A percentile compares a stretch with the other conserved stretches of the same genome.
These are phyloP conservation scores for Hemaris fuciformis DNA, from an alignment of 2,888 invertebrate genomes.

Conservation along the genomic window DNA sequence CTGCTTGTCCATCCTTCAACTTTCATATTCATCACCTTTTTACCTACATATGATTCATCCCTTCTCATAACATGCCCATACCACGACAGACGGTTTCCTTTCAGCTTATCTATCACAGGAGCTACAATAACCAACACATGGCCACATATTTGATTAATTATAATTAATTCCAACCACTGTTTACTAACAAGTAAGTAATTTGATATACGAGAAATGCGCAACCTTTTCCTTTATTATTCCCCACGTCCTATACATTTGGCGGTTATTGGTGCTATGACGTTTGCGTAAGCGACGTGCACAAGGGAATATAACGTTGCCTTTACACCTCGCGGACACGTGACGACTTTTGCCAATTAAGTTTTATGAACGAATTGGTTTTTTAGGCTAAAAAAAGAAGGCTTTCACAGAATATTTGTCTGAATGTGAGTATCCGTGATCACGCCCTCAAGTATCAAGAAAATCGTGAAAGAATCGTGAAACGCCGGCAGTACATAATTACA, in stretches of 20 bases:
- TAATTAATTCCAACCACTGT: neutral
- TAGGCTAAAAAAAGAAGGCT: no score
- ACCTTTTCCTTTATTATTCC: constrained; percentile 27
- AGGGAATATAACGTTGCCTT: constrained; percentile 21
- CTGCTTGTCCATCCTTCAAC: no score
- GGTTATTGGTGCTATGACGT: constrained; percentile 35
- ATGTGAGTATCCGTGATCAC: no score
- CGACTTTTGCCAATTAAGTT: constrained; percentile 4
- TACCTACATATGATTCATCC: no score
- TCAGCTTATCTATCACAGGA: no score
- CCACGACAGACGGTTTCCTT: no score
- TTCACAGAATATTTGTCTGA: no score
- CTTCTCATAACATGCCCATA: no score
- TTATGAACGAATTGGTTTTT: neutral
- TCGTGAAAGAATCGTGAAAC: no score
- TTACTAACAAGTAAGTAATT: neutral
- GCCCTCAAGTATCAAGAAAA: no score
- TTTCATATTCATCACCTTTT: no score
- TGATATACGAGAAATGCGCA: neutral
- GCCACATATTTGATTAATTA: neutral
- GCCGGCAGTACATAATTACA: no score
- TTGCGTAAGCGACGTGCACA: constrained; percentile 27
- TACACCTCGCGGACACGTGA: constrained; percentile 18
- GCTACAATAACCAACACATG: neutral
- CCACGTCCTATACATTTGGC: constrained; percentile 31